Evolutionary conservation across 1,140 invertebrate genomes (phyloP).

Genomic region (Marisa cornuarietis): DNA sequence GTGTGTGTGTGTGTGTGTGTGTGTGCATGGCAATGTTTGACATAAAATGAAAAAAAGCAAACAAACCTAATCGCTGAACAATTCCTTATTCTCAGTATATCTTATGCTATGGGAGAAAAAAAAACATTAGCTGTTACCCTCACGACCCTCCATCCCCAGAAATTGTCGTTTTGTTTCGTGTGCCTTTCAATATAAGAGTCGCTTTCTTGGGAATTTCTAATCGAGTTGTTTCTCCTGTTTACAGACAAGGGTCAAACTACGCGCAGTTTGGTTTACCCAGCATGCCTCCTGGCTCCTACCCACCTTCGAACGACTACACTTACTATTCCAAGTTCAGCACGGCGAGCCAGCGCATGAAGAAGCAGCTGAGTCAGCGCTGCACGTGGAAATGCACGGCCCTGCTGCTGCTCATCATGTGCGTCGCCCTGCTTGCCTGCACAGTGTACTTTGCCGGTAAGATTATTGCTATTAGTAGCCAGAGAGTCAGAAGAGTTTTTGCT

Average conservation of each 20-base stretch:
- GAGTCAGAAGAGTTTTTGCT: neutral
- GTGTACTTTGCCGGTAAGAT: slow-evolving; percentile 88
- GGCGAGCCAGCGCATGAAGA: slow-evolving; percentile 75
- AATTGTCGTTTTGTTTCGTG: neutral
- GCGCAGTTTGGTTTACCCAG: slow-evolving; percentile 69
- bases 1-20: neutral
- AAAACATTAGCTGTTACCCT: neutral
- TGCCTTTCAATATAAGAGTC: too few species aligned
- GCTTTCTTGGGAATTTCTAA: neutral
- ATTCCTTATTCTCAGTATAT: neutral
- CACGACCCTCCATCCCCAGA: neutral
- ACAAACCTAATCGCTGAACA: too few species aligned
- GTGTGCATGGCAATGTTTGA: neutral
- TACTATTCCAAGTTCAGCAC: slow-evolving; percentile 90
- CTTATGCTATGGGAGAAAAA: neutral
- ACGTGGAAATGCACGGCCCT: slow-evolving; percentile 91
- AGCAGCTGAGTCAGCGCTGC: slow-evolving; percentile 69
- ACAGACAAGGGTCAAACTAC: slow-evolving; percentile 72
- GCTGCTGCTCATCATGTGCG: slow-evolving; percentile 82
- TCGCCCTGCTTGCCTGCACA: slow-evolving; percentile 81
- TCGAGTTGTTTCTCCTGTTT: slow-evolving; percentile 34
- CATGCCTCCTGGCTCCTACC: slow-evolving; percentile 79
- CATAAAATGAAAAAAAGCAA: neutral
- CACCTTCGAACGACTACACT: slow-evolving; percentile 78
- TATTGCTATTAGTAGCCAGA: neutral